Conservation (phyloP, 2,113 vertebrate species). For the Poicephalus meyeri region DNA sequence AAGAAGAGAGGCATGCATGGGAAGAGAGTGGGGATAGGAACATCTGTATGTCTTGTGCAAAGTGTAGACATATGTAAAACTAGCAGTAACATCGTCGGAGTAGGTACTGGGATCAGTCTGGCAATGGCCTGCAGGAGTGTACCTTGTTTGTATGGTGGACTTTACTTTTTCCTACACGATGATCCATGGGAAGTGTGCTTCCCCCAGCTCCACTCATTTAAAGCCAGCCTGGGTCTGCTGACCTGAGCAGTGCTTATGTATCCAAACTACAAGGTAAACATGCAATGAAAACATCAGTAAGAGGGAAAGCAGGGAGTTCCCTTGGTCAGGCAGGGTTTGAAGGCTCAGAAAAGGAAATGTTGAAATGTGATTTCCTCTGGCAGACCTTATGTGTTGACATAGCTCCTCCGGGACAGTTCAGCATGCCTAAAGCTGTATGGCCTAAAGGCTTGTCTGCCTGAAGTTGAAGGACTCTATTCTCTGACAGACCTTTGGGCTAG, state of each 20-base stretch:
- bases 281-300: background rate
- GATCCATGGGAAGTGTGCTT: background rate
- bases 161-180: background rate
- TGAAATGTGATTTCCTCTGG: slow-evolving; percentile 12
- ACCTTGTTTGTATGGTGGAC: accelerated
- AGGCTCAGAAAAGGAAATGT: background rate
- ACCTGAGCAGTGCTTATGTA: background rate
- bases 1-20: accelerated
- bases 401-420: background rate
- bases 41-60: background rate
- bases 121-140: accelerated
- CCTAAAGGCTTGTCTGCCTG: background rate
- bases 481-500: background rate
- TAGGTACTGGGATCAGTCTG: background rate
- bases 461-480: background rate
- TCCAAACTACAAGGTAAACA: background rate
- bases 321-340: background rate
- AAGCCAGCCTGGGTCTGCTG: background rate
- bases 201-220: background rate
- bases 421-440: background rate
- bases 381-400: background rate
- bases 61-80: background rate
- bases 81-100: background rate
- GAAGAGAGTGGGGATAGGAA: background rate
- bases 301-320: background rate